These are phyloP conservation scores for Antedon bifida DNA, from an alignment of 35 echinoderm and acorn worm species.

Conservation along the genomic window DNA sequence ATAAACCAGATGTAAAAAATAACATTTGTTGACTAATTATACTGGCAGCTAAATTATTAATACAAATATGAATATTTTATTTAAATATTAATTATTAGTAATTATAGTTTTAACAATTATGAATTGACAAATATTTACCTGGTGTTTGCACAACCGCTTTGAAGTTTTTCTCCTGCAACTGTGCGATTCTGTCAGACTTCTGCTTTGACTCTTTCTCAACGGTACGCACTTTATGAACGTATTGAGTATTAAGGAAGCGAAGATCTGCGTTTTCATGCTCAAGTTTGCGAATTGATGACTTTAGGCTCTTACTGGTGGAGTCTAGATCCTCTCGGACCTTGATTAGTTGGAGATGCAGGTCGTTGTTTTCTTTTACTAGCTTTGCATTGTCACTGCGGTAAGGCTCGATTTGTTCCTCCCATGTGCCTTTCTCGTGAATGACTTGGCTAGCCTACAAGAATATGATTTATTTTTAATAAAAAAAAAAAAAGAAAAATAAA, in stretches of 20 bases:
- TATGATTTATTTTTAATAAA: not conserved
- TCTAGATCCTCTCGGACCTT: conserved; percentile 58
- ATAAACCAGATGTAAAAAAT: too few species aligned
- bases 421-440: conserved; percentile 31
- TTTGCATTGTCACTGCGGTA: conserved; percentile 89
- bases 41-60: too few species aligned
- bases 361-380: conserved; percentile 75
- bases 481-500: conserved; percentile 10
- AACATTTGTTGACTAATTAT: too few species aligned
- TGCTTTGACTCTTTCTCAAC: conserved; percentile 72
- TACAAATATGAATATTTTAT: too few species aligned
- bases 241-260: conserved; percentile 89
- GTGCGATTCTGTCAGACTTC: conserved; percentile 51
- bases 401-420: conserved; percentile 57
- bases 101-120: too few species aligned
- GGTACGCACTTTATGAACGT: conserved; percentile 77
- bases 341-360: conserved; percentile 76
- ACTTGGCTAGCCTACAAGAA: conserved; percentile 37
- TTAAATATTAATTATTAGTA: too few species aligned
- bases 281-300: conserved; percentile 52
- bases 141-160: conserved; percentile 95
- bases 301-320: conserved; percentile 44
- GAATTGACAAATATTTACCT: conserved; percentile 24
- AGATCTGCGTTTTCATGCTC: conserved; percentile 95
- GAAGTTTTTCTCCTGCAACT: conserved; percentile 93